Evolutionary conservation across 2,113 vertebrate genomes (phyloP), one percentile per base, ranked within the genome.

Genomic region (Stigmatopora nigra): DNA sequence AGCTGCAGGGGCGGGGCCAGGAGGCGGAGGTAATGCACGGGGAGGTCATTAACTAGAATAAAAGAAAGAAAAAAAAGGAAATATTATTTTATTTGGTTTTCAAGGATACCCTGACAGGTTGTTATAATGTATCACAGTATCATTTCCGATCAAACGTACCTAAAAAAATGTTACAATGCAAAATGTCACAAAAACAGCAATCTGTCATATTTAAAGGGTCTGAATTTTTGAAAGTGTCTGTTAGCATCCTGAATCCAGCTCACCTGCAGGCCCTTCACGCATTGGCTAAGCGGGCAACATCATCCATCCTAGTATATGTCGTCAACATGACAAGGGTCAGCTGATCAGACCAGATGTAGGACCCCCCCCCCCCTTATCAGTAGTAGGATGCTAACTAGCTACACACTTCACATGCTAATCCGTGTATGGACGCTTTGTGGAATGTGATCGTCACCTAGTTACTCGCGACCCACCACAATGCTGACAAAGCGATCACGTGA

Each of bases 1-100:
- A 92, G 82, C 69, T 91, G 91, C 71, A 90, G 61, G 61, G 89
- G 88, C 7, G 87, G 85, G 61, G 85, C 86, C 77, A 88, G 68
- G 52, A 90, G 84, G 57, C 86, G 84, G 2, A 88, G 79, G 62
- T 78, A 83, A 51, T 72, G 78, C 63, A 79, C 46, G n/a, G 88
- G 78, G 61, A 84, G 76, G 65, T 78, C 83, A 79, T 84, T 73
- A 71, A 78, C 88, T 88, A 25, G 19, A 44, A 36, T 7, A 55
- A 7, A 47, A 4, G 51, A 14, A 0, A 1, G 49, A 64, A 70
- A 22, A n/a, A 1, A 0, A 41, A 38, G 38, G 25, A 59, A 17
- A 13, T 12, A 25, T 2, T 55, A 4, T 25, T 56, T 25, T 1
- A 5, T 20, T 20, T 22, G 1, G 25, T 31, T 31, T 31, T 31